Base-by-base conservation (phyloP, 2,888 invertebrate species). In the Carterocephalus palaemon region DNA sequence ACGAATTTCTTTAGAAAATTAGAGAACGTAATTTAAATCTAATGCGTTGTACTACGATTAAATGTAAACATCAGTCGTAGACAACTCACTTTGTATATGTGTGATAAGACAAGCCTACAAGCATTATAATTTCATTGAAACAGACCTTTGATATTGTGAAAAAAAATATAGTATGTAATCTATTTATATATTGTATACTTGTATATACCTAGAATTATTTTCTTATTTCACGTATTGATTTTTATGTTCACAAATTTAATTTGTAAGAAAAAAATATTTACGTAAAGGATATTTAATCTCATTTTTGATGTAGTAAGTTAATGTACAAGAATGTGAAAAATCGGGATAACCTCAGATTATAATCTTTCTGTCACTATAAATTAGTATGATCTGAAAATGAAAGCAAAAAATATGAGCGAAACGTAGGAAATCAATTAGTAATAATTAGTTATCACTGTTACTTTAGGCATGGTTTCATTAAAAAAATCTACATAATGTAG, bases 21-120 rank as follows among this genome's bases (percentile, higher is more conserved):
- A 70, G 64, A 70, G 73, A 76, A 72, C 77, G 66, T 73, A 53
- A 75, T 78, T 76, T 72, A 67, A 36, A 46, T 75, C 67, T 76
- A 67, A 70, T 74, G 68, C 67, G 70, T 73, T 74, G 69, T 68
- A 72, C 65, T 67, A 68, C 69, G 68, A 70, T 59, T 63, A 56
- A 68, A 66, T 68, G 63, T 69, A 60, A 60, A 63, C 60, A 60
- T 62, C 62, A 63, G 62, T 60, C 55, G 53, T 68, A 64, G 61
- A 60, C 58, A 62, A 67, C 52, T 58, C 59, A 67, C 66, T 70
- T 63, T 70, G 63, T 73, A 63, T 70, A 66, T 70, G 67, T 72
- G 67, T 72, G 66, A 70, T 69, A 72, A 66, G 49, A 53, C 62
- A 63, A 59, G 60, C 5, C n/a, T n/a, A n/a, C n/a, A n/a, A n/a